Conservation (phyloP, 1,140 invertebrate genomes). For the Leptinotarsa defecta region DNA sequence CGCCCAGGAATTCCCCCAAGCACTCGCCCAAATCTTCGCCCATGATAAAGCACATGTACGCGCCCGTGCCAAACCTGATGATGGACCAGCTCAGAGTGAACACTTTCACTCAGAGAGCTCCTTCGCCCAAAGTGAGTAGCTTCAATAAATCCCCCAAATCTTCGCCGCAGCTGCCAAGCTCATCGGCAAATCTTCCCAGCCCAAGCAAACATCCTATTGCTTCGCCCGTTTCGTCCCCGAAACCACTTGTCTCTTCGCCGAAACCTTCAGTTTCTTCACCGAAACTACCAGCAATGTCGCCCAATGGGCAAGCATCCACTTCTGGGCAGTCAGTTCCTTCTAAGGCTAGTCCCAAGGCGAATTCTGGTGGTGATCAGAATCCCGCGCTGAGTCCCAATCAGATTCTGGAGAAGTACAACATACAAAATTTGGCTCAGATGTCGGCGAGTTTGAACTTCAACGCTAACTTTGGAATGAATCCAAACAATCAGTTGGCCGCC, state of each 20-base stretch:
- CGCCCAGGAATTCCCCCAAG: conserved; percentile 35
- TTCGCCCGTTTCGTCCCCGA: background rate
- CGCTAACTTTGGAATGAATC: conserved; percentile 34
- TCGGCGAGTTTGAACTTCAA: conserved; percentile 53
- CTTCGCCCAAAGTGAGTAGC: conserved; percentile 18
- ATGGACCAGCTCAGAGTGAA: conserved; percentile 23
- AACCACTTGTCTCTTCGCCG: background rate
- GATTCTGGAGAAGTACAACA: conserved; percentile 54
- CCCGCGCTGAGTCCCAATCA: conserved; percentile 46
- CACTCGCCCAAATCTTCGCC: conserved; percentile 43
- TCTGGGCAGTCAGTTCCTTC: conserved; percentile 7
- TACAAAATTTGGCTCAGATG: conserved; percentile 53
- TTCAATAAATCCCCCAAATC: background rate
- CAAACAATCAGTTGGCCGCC: conserved; percentile 43
- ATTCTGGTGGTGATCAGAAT: conserved; percentile 1
- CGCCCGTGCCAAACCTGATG: conserved; percentile 24
- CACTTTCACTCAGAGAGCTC: conserved; percentile 1
- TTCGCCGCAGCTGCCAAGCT: conserved; percentile 8
- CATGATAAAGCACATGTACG: conserved; percentile 40
- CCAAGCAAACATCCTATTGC: background rate
- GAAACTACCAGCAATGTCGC: background rate
- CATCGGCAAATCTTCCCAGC: background rate
- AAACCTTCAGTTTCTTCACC: conserved; percentile 3
- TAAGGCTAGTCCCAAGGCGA: conserved; percentile 15
- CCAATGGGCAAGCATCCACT: background rate